Evolutionary conservation across 1,140 invertebrate genomes (phyloP).

Genomic region (Zaprionus davidi): DNA sequence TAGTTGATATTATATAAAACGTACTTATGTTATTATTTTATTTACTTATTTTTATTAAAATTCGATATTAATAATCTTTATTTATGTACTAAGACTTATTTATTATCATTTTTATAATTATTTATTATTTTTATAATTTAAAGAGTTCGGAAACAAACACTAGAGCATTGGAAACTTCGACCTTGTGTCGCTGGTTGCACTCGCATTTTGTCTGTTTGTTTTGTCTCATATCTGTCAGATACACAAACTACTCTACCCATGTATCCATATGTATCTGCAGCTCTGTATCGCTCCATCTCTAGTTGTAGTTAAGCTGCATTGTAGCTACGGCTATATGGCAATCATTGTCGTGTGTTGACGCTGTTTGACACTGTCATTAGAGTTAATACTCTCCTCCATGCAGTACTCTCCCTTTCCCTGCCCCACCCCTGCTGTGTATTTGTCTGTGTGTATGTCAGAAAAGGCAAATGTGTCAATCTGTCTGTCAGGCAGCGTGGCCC

Average conservation of each 20-base stretch:
- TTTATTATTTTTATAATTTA: neutral
- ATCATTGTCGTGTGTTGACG: conserved; percentile 48
- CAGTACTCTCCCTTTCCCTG: neutral
- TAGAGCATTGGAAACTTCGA: conserved; percentile 17
- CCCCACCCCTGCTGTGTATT: neutral
- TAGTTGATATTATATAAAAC: no score
- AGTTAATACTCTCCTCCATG: conserved; percentile 47
- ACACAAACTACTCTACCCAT: conserved; percentile 6
- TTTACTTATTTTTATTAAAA: no score
- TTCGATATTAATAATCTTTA: no score
- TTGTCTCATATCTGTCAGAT: conserved; percentile 32
- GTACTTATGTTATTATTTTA: no score
- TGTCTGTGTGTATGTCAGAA: conserved; percentile 9
- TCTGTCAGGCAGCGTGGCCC: conserved; percentile 14
- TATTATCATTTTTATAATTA: neutral
- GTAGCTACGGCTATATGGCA: neutral
- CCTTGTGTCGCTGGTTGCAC: neutral
- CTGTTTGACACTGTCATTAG: conserved; percentile 55
- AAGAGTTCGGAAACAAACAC: neutral
- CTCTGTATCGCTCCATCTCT: neutral
- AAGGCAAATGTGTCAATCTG: conserved; percentile 44
- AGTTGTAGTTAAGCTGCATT: conserved; percentile 22
- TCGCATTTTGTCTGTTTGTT: conserved; percentile 16
- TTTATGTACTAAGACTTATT: no score
- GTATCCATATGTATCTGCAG: conserved; percentile 17